phyloP scores from a whole-genome alignment of 2,113 vertebrate genomes.

The Ceyx cyanopectus region DNA sequence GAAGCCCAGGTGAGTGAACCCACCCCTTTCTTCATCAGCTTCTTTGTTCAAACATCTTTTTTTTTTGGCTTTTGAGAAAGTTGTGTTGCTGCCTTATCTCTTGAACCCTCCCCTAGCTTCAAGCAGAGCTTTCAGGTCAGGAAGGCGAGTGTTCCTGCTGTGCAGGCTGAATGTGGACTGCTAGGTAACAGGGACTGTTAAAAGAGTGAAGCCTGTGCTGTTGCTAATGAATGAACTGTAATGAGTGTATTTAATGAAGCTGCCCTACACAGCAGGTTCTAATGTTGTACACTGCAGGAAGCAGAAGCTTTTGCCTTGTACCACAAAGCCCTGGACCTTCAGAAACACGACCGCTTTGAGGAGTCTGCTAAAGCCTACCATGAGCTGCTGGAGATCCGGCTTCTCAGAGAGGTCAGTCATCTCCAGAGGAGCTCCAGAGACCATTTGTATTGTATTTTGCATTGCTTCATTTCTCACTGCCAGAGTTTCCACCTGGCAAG shows the following conservation, averaged over 20 bases:
- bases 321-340: conserved; percentile 96
- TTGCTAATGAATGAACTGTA: background rate
- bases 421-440: background rate
- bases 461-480: background rate
- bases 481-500: background rate
- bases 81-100: background rate
- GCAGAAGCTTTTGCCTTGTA: conserved; percentile 97
- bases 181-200: background rate
- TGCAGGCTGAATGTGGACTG: background rate
- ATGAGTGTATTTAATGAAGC: background rate
- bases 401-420: conserved; percentile 91
- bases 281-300: conserved; percentile 80
- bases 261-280: background rate
- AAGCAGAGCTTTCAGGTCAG: background rate
- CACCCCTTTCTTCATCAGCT: background rate
- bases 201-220: background rate
- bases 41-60: background rate
- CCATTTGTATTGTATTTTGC: background rate
- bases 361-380: conserved; percentile 96
- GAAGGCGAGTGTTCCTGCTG: background rate
- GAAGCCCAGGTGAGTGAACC: conserved; percentile 88
- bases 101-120: background rate
- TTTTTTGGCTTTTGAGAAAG: background rate
- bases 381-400: conserved; percentile 91
- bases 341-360: conserved; percentile 95